Base-by-base conservation (phyloP, 2,113 vertebrate genomes). In the Lota lota region DNA sequence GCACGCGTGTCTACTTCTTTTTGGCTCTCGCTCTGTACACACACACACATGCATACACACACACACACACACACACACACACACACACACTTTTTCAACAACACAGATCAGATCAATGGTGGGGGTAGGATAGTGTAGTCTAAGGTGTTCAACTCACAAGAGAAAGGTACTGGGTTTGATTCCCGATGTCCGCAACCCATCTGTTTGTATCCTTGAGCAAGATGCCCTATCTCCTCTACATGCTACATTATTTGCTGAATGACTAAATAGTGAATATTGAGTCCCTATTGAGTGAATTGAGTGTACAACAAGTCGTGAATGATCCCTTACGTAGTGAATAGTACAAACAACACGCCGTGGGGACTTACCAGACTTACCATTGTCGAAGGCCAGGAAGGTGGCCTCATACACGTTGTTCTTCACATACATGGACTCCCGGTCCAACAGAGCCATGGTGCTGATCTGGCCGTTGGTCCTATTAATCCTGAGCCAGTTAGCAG, bases 331-430 rank as follows among this genome's bases (percentile, higher is more conserved):
- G 40, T 47, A 47, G 40, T 47, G 40, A 40, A 40, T 1, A 40
- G 36, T 14, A 47, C 5, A 10, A 10, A 47, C 66, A 70, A 75
- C 17, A 73, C 60, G 72, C 36, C 75, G 60, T 18, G 76, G 12
- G 40, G 40, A 88, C 87, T 87, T 87, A 89, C 88, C 76, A 66
- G 86, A 82, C 93, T 89, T 92, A 99, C 97, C 96, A 59, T 97
- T 98, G 93, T 99, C 97, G 76, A 93, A 93, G 1, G 97, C 97
- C 88, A 99, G 91, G 92, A 99, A 99, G 22, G 95, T 98, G 77
- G 96, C 96, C 86, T 99, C 94, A 4, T 99, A 99, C 78, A 98
- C 85, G 20, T 99, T 98, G 89, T 96, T 95, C 79, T 91, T 98
- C 84, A 96, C 92, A 64, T 95, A 94, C 79, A 93, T 90, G 61